Conservation (phyloP, 2,113 vertebrate genomes). For the Mobula birostris region DNA sequence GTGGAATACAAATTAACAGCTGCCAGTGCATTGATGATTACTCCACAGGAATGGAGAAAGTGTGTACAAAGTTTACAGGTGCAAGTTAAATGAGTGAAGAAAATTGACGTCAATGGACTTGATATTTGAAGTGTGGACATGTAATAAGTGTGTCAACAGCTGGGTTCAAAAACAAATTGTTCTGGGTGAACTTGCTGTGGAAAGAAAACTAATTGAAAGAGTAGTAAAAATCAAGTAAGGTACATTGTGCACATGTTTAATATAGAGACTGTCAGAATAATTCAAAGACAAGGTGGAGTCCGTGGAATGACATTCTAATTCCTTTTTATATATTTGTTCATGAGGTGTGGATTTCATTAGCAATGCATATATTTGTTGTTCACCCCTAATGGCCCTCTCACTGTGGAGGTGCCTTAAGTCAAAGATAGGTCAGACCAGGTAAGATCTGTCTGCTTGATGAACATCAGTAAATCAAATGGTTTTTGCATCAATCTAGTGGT, state of each 20-base stretch:
- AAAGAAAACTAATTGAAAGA: not conserved
- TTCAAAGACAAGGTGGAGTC: not conserved
- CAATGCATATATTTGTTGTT: too few species aligned
- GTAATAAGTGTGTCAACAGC: not conserved
- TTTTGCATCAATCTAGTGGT: too few species aligned
- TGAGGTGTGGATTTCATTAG: too few species aligned
- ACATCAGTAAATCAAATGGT: too few species aligned
- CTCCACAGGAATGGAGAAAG: not conserved
- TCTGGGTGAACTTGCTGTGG: not conserved
- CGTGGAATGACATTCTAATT: not conserved
- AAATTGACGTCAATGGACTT: slow-evolving; percentile 17
- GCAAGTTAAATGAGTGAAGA: not conserved
- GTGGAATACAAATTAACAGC: not conserved
- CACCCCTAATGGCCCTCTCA: too few species aligned
- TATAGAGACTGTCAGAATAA: not conserved
- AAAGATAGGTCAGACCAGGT: too few species aligned
- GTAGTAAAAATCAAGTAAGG: not conserved
- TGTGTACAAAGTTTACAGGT: not conserved
- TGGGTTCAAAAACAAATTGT: not conserved
- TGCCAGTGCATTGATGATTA: not conserved
- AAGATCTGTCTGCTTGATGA: too few species aligned
- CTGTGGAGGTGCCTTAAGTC: too few species aligned
- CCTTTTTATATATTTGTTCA: too few species aligned
- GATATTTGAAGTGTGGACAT: not conserved
- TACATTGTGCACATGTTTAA: not conserved